Evolutionary conservation across 1,140 invertebrate genomes (phyloP).

Genomic region (Dendrolimus punctatus): DNA sequence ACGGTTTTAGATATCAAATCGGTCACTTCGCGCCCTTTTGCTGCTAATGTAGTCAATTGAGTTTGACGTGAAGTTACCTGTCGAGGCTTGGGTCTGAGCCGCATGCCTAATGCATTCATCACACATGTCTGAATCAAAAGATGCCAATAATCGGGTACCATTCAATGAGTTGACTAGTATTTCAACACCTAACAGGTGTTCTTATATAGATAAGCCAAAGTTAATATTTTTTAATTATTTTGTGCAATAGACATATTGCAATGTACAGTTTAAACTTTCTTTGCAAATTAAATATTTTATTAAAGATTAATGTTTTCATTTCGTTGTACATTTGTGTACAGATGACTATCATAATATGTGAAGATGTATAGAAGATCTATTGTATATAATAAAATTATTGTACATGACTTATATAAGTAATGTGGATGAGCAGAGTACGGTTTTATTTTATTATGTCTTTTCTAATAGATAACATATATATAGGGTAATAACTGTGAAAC

Average conservation of each 20-base stretch:
- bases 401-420: constrained; percentile 5
- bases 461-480: constrained; percentile 5
- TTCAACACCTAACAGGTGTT: constrained; percentile 40
- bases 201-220: constrained; percentile 66
- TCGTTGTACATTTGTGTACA: constrained; percentile 58
- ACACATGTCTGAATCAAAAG: constrained; percentile 31
- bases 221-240: constrained; percentile 60
- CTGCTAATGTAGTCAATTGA: no score
- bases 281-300: constrained; percentile 29
- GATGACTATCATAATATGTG: constrained; percentile 33
- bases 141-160: constrained; percentile 27
- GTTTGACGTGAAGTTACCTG: no score
- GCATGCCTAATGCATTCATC: constrained; percentile 1
- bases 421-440: constrained; percentile 17
- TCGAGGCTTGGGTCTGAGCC: no score
- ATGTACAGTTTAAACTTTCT: constrained; percentile 59
- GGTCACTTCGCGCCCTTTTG: no score
- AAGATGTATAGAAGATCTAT: constrained; percentile 35
- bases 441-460: constrained; percentile 5
- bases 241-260: constrained; percentile 67
- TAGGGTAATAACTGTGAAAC: neutral
- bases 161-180: constrained; percentile 31
- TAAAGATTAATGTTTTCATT: constrained; percentile 33
- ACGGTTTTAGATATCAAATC: no score
- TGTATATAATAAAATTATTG: constrained; percentile 17